A percentile compares a stretch with the other conserved stretches of the same genome.
These are phyloP conservation scores for Trematomus loennbergii DNA, from an alignment of 2,113 vertebrate genomes.

Conservation along the genomic window DNA sequence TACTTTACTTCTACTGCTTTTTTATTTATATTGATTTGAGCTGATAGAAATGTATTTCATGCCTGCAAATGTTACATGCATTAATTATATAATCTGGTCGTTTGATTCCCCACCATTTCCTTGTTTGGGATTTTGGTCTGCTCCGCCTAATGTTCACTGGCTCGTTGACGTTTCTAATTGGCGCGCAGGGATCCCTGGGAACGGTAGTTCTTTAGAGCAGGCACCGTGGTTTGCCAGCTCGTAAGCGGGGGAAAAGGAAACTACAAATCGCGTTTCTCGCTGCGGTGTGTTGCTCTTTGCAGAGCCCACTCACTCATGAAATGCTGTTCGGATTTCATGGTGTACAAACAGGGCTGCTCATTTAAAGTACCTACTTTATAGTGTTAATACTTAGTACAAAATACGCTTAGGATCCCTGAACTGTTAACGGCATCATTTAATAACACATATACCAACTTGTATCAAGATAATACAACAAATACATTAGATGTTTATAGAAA, in stretches of 20 bases:
- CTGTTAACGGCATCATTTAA: no score
- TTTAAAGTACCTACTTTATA: background rate
- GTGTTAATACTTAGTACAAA: no score
- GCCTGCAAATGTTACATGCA: constrained; percentile 64
- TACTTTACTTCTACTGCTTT: no score
- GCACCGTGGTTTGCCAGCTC: background rate
- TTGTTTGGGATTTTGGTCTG: constrained; percentile 89
- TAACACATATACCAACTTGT: background rate
- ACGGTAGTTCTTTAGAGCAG: constrained; percentile 62
- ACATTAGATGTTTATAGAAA: background rate
- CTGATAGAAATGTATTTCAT: no score
- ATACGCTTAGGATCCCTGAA: background rate
- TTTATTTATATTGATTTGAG: no score
- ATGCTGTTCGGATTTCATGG: constrained; percentile 12
- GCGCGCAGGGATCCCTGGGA: constrained; percentile 73
- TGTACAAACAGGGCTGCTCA: background rate
- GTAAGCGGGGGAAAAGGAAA: constrained; percentile 7
- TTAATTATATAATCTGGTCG: constrained; percentile 87
- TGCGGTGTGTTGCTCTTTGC: constrained; percentile 66
- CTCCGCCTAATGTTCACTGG: constrained; percentile 88
- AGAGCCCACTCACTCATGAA: constrained; percentile 63
- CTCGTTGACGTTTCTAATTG: constrained; percentile 86
- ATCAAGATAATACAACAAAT: background rate
- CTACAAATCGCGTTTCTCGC: constrained; percentile 80
- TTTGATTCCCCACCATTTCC: constrained; percentile 91